Evolutionary conservation across 64 coral and sea anemone genomes (phyloP).

Genomic region (Montipora cactus): DNA sequence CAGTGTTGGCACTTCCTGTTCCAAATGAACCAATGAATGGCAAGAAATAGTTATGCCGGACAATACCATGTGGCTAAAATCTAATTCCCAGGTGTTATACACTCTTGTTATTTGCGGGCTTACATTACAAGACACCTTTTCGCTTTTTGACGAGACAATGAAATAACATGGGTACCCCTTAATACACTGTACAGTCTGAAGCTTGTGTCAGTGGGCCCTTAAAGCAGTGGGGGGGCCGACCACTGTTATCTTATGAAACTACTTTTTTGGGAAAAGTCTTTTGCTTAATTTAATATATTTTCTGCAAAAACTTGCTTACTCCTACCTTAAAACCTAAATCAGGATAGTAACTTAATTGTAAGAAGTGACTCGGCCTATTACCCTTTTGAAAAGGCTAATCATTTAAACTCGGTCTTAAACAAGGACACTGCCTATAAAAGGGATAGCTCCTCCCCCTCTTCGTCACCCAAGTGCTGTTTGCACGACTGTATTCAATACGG

Average conservation of each 20-base stretch:
- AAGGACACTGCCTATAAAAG: too few relatives aligned
- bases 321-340: too few relatives aligned
- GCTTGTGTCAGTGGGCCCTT: neutral
- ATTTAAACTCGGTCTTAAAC: too few relatives aligned
- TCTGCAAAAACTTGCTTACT: too few relatives aligned
- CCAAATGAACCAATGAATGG: neutral
- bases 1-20: neutral
- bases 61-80: neutral
- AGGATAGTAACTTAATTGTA: too few relatives aligned
- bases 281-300: too few relatives aligned
- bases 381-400: too few relatives aligned
- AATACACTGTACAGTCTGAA: neutral
- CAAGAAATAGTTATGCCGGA: neutral
- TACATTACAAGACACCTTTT: neutral
- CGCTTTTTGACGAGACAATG: neutral
- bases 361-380: too few relatives aligned
- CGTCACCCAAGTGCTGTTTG: too few relatives aligned
- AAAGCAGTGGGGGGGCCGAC: neutral
- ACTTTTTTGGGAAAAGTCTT: too few relatives aligned
- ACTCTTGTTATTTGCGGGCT: neutral
- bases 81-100: neutral
- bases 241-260: neutral
- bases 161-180: neutral
- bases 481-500: too few relatives aligned
- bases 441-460: too few relatives aligned